phyloP scores from a whole-genome alignment of 1,140 invertebrate species.

The Bombus affinis region DNA sequence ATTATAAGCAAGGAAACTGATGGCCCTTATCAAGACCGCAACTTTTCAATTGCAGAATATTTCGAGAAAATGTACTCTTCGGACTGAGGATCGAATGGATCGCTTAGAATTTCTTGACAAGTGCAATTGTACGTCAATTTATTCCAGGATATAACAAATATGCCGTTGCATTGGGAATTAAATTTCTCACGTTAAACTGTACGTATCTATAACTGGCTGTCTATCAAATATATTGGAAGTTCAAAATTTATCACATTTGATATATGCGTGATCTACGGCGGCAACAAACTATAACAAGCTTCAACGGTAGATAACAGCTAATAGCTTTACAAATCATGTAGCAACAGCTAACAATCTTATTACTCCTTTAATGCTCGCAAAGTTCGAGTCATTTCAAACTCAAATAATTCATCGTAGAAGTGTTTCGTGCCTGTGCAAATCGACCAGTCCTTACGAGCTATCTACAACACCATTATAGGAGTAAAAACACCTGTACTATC shows the following conservation, averaged over 20 bases:
- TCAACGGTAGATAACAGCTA: not conserved
- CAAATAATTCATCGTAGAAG: not conserved
- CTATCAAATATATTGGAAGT: not conserved
- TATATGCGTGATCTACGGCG: not conserved
- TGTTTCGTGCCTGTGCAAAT: not conserved
- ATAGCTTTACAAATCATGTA: not conserved
- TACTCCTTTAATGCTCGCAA: not conserved
- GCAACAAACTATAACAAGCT: not conserved
- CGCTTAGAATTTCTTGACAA: too few relatives aligned
- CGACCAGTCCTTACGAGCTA: not conserved
- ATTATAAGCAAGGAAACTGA: too few relatives aligned
- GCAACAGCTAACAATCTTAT: not conserved
- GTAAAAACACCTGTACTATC: not conserved
- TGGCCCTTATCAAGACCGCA: too few relatives aligned
- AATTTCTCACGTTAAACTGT: too few relatives aligned
- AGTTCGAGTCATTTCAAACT: constrained; percentile 5
- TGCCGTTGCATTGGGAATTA: too few relatives aligned
- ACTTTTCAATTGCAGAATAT: too few relatives aligned
- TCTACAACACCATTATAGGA: not conserved
- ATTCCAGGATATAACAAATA: too few relatives aligned
- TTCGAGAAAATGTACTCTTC: too few relatives aligned
- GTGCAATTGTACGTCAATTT: too few relatives aligned
- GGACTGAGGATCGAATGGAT: too few relatives aligned
- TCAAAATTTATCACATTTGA: not conserved
- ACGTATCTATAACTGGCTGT: not conserved